phyloP scores from a whole-genome alignment of 2,797 vertebrate species.

The Geotrypetes seraphini region DNA sequence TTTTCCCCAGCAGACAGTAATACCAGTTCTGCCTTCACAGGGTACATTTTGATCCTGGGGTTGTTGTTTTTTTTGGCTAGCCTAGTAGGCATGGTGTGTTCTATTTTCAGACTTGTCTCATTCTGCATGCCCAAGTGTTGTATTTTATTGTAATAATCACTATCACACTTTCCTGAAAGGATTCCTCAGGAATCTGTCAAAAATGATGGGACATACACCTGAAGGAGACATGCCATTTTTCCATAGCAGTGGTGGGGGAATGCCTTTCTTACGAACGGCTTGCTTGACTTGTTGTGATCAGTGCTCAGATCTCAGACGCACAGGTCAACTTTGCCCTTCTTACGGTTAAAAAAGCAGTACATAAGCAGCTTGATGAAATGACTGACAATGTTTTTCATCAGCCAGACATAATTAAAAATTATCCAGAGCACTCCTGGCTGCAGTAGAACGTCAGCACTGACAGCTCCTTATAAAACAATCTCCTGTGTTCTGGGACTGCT shows the following conservation, averaged over 20 bases:
- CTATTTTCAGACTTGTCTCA: neutral
- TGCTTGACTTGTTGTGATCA: slow-evolving; percentile 24
- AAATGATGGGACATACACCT: neutral
- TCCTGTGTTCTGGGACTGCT: too few relatives aligned
- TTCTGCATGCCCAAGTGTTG: neutral
- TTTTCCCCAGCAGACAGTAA: slow-evolving; percentile 37
- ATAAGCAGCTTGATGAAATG: slow-evolving; percentile 21
- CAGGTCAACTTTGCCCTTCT: slow-evolving; percentile 5
- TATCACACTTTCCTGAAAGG: slow-evolving; percentile 2
- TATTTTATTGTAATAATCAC: neutral
- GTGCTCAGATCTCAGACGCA: slow-evolving; percentile 23
- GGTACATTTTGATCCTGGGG: slow-evolving; percentile 24
- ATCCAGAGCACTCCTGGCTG: slow-evolving; percentile 13
- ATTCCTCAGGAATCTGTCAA: neutral
- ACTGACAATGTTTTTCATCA: slow-evolving; percentile 16
- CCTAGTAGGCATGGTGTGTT: slow-evolving; percentile 8
- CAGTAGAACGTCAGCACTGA: neutral
- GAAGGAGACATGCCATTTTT: too few relatives aligned
- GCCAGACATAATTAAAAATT: slow-evolving; percentile 36
- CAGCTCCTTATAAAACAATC: slow-evolving; percentile 23
- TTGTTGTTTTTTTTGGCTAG: slow-evolving; percentile 17
- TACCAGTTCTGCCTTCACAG: slow-evolving; percentile 26
- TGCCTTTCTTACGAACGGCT: slow-evolving; percentile 11
- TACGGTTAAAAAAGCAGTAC: slow-evolving; percentile 21
- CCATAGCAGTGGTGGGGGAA: too few relatives aligned